Evolutionary conservation across 2,113 vertebrate species (phyloP), one percentile per base, ranked within the genome.

Genomic region (Origma solitaria): DNA sequence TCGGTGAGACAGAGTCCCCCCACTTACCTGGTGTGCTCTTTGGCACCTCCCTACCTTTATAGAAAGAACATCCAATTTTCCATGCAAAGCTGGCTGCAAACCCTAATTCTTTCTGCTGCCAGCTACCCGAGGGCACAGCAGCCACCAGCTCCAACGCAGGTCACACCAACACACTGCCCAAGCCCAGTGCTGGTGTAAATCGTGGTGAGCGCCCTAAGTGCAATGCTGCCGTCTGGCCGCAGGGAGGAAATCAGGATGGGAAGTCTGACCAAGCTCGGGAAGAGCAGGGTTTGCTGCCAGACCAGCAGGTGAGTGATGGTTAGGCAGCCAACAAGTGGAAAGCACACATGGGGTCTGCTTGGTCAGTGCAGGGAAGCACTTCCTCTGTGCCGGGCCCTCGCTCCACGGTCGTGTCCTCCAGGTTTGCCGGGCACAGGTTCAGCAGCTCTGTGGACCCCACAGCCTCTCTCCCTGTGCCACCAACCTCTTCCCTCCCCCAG

Each of bases 331-430:
- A 11, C 31, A 49, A 38, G 38, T 19, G 64, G 38, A 8, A 77
- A 72, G n/a, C 1, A 9, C 15, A 28, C 33, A 28, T 0, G 3
- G 6, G 38, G 54, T 35, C 22, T 37, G 58, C 69, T 20, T 21
- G n/a, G 33, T 49, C 65, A 65, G 54, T 38, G 13, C 50, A 81
- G 42, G 4, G 33, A 90, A 70, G 15, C 77, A 30, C 7, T 0
- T 40, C 84, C 35, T 65, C 6, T 0, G 4, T 10, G n/a, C 57
- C 23, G 31, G 15, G 57, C 58, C 37, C 33, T 69, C 0, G 0
- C 10, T 33, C 22, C 61, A 20, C 37, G 37, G 60, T 8, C 2
- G 0, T 30, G 21, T 35, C 42, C 51, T 68, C 30, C 47, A 27
- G 60, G 17, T 50, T 71, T 70, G 44, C 10, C 44, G 54, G 30